Conservation (phyloP, 64 coral and sea anemone species). For the Stylophora pistillata region DNA sequence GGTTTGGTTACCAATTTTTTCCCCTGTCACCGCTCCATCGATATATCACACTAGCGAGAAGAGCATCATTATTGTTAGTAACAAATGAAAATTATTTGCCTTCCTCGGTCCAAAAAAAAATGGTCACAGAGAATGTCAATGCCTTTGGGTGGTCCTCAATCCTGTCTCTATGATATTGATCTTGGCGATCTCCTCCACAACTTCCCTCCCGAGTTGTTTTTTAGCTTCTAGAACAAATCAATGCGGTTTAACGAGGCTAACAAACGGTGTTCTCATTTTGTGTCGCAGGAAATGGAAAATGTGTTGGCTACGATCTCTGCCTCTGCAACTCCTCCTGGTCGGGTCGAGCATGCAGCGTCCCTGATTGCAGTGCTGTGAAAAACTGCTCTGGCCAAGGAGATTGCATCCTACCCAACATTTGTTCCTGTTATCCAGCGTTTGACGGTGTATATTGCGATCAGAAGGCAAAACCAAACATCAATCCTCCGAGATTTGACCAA, state of each 20-base stretch:
- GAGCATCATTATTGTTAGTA: too few species aligned
- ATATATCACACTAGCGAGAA: too few species aligned
- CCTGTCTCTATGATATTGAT: too few species aligned
- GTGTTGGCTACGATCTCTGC: constrained; percentile 40
- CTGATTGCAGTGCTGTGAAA: constrained; percentile 32
- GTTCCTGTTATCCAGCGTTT: constrained; percentile 25
- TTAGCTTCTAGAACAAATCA: too few species aligned
- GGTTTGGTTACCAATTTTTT: neutral
- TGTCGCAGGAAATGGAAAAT: constrained; percentile 21
- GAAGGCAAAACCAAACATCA: constrained; percentile 28
- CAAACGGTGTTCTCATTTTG: constrained; percentile 1
- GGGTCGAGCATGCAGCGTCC: constrained; percentile 39
- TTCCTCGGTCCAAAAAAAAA: too few species aligned
- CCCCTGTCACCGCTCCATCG: too few species aligned
- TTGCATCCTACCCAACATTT: constrained; percentile 32
- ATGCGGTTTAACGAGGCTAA: too few species aligned
- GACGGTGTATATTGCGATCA: constrained; percentile 34
- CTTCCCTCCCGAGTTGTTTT: too few species aligned
- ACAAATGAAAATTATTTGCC: too few species aligned
- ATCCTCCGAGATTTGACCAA: constrained; percentile 21
- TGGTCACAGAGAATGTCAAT: too few species aligned
- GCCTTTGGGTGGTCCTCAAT: too few species aligned
- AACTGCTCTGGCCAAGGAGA: constrained; percentile 45
- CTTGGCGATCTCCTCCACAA: too few species aligned
- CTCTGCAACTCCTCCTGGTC: constrained; percentile 28